phyloP scores from a whole-genome alignment of 2,888 invertebrate species.

The Cotesia congregata region DNA sequence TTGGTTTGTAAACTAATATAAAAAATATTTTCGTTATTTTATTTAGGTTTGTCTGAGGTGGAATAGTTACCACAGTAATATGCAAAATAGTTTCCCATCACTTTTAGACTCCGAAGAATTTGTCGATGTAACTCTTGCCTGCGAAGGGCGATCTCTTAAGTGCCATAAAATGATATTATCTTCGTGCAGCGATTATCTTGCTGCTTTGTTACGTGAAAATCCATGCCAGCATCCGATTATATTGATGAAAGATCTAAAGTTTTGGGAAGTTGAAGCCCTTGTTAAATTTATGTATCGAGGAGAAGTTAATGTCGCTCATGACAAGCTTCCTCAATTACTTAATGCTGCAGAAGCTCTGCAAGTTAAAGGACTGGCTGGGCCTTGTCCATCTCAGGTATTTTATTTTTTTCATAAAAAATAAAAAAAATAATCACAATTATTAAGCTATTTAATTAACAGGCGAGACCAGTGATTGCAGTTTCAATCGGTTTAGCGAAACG shows the following conservation, averaged over 20 bases:
- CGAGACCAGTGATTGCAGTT: too few species aligned
- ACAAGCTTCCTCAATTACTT: constrained; percentile 84
- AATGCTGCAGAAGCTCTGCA: constrained; percentile 88
- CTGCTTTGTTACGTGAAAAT: constrained; percentile 83
- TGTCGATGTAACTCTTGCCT: constrained; percentile 90
- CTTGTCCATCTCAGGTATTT: constrained; percentile 63
- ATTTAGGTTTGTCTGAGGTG: constrained; percentile 82
- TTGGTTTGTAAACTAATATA: background rate
- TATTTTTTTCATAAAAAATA: background rate
- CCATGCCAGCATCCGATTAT: constrained; percentile 90
- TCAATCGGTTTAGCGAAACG: too few species aligned
- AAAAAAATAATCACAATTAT: background rate
- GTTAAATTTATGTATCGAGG: constrained; percentile 94
- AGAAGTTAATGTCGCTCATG: constrained; percentile 89
- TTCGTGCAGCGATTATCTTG: constrained; percentile 88
- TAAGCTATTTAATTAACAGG: too few species aligned
- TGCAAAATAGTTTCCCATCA: constrained; percentile 83
- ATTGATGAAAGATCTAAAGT: constrained; percentile 85
- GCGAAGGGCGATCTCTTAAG: constrained; percentile 87
- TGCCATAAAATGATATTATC: constrained; percentile 90
- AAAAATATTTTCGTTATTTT: constrained; percentile 2
- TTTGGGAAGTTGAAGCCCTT: constrained; percentile 87
- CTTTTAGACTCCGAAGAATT: constrained; percentile 85
- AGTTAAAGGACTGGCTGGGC: constrained; percentile 78
- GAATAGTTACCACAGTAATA: constrained; percentile 86